These are phyloP conservation scores for Physocephala rufipes DNA, from an alignment of 2,888 invertebrate genomes.

Conservation along the genomic window DNA sequence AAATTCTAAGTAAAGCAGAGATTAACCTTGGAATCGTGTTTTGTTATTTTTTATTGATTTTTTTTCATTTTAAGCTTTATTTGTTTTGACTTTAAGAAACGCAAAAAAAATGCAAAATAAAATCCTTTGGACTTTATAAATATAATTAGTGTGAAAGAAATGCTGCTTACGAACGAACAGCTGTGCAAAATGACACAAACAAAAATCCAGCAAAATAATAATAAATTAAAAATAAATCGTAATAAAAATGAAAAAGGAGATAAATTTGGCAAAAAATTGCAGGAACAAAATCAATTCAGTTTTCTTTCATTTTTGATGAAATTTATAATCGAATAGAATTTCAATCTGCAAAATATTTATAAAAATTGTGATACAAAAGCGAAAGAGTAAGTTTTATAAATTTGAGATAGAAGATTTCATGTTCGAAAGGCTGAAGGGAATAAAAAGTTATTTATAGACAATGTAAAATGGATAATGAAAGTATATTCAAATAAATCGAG, in stretches of 20 bases:
- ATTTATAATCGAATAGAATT: not conserved
- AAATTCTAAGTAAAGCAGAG: no score
- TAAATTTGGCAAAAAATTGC: no score
- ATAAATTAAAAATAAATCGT: no score
- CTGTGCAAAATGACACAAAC: not conserved
- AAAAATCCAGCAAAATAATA: not conserved
- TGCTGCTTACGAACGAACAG: not conserved
- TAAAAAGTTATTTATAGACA: slow-evolving; percentile 26
- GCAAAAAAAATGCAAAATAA: no score
- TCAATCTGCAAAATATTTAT: slow-evolving; percentile 13
- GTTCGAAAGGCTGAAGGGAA: slow-evolving; percentile 18
- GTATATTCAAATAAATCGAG: not conserved
- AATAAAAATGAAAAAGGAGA: no score
- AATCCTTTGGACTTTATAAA: no score
- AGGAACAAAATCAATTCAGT: not conserved
- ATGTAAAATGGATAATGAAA: not conserved
- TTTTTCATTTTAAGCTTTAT: not conserved
- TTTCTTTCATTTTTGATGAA: not conserved
- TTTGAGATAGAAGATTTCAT: not conserved
- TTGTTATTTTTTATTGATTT: no score
- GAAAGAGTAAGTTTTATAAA: not conserved
- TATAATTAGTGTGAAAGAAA: not conserved
- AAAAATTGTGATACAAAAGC: not conserved
- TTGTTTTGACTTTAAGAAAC: not conserved
- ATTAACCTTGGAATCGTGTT: no score